Percentiles rank a stretch among this genome's conserved stretches.
Conservation (phyloP, 2,113 vertebrate genomes). For the Strix uralensis region DNA sequence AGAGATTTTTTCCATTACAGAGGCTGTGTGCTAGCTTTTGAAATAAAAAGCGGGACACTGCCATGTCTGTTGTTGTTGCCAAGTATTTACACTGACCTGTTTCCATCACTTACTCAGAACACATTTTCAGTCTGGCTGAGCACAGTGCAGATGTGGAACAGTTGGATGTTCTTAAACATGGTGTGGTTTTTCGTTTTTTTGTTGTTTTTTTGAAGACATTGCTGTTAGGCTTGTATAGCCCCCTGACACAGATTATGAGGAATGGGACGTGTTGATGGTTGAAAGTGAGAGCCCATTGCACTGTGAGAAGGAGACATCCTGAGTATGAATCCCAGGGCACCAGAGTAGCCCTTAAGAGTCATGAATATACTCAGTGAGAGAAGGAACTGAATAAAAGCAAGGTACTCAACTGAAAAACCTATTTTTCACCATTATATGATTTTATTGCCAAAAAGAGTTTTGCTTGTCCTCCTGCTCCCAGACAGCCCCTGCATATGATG, state of each 20-base stretch:
- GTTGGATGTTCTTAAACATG: slow-evolving; percentile 53
- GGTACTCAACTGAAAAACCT: not conserved
- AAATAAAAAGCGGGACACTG: not conserved
- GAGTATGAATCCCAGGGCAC: not conserved
- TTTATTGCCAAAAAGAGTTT: not conserved
- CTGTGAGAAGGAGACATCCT: not conserved
- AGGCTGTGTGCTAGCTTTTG: not conserved
- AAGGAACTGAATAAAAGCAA: not conserved
- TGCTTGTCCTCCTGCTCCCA: not conserved
- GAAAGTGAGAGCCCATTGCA: not conserved
- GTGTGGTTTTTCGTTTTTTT: not conserved
- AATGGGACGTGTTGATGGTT: not conserved
- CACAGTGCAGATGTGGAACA: slow-evolving; percentile 47
- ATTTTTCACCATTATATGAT: not conserved
- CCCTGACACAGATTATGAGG: slow-evolving; percentile 11
- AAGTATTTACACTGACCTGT: slow-evolving; percentile 48
- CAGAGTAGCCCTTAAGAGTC: not conserved
- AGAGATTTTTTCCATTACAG: not conserved
- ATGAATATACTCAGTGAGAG: not conserved
- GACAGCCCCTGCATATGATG: not conserved
- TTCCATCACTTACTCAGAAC: slow-evolving; percentile 41
- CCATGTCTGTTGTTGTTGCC: slow-evolving; percentile 1
- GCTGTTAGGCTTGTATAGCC: not conserved
- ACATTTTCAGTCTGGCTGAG: slow-evolving; percentile 29
- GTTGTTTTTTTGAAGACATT: not conserved